These are phyloP conservation scores for Smutsia temminckii DNA, from an alignment of 2,797 vertebrate genomes.

Conservation along the genomic window DNA sequence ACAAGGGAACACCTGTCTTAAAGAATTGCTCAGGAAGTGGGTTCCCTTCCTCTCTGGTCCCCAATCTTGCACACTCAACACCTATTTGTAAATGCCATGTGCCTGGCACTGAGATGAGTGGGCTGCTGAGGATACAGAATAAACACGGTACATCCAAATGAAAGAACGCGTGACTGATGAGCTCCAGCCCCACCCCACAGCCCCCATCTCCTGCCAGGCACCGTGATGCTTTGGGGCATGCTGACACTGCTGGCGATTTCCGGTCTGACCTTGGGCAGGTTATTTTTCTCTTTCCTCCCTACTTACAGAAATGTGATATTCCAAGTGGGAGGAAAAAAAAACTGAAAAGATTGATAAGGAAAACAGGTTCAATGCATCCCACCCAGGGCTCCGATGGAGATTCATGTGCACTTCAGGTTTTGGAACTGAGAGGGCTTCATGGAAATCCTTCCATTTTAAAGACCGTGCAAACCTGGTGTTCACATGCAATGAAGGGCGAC, in stretches of 20 bases:
- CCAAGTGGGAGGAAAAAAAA: not conserved
- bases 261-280: constrained; percentile 43
- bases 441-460: constrained; percentile 39
- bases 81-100: not conserved
- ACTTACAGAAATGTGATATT: constrained; percentile 40
- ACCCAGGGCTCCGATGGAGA: not conserved
- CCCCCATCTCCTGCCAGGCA: not conserved
- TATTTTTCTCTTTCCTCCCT: not conserved
- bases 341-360: not conserved
- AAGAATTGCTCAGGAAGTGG: not conserved
- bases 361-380: not conserved
- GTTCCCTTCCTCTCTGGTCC: not conserved
- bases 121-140: not conserved
- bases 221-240: not conserved
- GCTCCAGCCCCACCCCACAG: fast-evolving
- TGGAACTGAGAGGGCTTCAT: not conserved
- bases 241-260: not conserved
- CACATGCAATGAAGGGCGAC: constrained; percentile 39
- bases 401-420: not conserved
- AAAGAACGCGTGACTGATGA: not conserved
- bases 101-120: not conserved
- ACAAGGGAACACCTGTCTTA: not conserved
- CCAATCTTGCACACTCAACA: not conserved
- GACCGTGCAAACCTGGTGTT: constrained; percentile 56
- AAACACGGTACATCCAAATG: not conserved